Base-by-base conservation (phyloP, 2,113 vertebrate genomes). In the Pedionomus torquatus region DNA sequence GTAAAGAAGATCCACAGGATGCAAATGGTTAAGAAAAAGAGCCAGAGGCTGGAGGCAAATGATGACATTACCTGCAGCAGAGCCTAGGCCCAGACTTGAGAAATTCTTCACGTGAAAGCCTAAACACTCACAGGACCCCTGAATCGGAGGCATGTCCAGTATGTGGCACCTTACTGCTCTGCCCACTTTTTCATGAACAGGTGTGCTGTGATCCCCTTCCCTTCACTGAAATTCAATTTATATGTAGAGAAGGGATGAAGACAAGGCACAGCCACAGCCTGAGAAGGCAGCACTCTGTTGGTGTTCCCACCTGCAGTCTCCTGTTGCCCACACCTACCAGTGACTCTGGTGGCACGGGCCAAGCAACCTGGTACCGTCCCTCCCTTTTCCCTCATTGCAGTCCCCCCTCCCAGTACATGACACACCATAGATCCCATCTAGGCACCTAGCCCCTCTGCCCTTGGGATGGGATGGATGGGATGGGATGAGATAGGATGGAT, bases 21-120 rank as follows among this genome's bases (percentile, higher is more conserved):
- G 21, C 30, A 74, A 77, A 37, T 0, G 1, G 8, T 66, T 26
- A 49, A 74, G 25, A 60, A n/a, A 72, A 0, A 0, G 19, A 68
- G 63, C 17, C 65, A 76, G 57, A 61, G 41, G 17, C 39, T 65
- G 65, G 39, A 87, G 52, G 28, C 19, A 72, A 5, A 54, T 74
- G 49, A 24, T 13, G 46, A 37, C 26, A 21, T 41, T 10, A 61
- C 11, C 31, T 31, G 25, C 23, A 54, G 30, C 54, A 68, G 13
- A 54, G 39, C 52, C 33, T 7, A 58, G 19, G 63, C 31, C n/a
- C 25, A 9, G 8, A n/a, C 49, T 39, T 74, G 63, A 24, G 33
- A 68, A 79, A 55, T 0, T 2, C 20, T 76, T 55, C 54, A 8
- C 39, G 39, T 0, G 0, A 72, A 75, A 78, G 30, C 14, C 81